A percentile compares a stretch with the other conserved stretches of the same genome.
Evolutionary conservation across 2,888 invertebrate species (phyloP).

Genomic region (Gibbula magus): DNA sequence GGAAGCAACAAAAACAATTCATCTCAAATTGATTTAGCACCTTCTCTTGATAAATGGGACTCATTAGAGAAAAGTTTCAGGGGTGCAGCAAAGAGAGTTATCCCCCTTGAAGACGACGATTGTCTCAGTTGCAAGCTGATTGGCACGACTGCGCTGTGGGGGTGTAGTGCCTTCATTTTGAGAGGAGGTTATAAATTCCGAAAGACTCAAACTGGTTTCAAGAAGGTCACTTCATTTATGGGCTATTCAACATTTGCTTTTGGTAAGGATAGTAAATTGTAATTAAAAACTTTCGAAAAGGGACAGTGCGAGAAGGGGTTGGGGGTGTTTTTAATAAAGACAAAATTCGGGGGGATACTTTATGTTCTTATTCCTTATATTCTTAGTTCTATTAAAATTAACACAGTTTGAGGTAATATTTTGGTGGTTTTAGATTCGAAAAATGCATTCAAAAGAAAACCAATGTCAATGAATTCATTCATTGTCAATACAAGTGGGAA

Average conservation of each 20-base stretch:
- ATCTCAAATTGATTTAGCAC: background rate
- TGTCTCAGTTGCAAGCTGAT: constrained; percentile 39
- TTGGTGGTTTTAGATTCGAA: no score
- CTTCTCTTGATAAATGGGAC: background rate
- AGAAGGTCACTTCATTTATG: background rate
- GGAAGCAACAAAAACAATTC: no score
- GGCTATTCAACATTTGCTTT: background rate
- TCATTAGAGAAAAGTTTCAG: background rate
- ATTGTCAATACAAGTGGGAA: no score
- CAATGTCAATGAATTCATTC: no score
- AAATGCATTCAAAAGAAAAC: no score
- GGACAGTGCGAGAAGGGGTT: no score
- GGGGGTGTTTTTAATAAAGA: no score
- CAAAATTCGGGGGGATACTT: no score
- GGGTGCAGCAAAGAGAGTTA: constrained; percentile 10
- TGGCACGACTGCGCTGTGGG: constrained; percentile 14
- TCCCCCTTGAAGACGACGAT: constrained; percentile 34
- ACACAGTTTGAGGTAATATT: no score
- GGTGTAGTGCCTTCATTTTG: constrained; percentile 26
- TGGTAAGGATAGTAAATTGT: background rate
- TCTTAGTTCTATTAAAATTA: no score
- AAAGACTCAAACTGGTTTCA: constrained; percentile 24
- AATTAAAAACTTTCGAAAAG: no score
- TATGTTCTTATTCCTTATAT: no score
- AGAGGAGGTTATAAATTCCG: background rate